Evolutionary conservation across 1,140 invertebrate genomes (phyloP), one percentile per base, ranked within the genome.

Genomic region (Nixonia krombeini): DNA sequence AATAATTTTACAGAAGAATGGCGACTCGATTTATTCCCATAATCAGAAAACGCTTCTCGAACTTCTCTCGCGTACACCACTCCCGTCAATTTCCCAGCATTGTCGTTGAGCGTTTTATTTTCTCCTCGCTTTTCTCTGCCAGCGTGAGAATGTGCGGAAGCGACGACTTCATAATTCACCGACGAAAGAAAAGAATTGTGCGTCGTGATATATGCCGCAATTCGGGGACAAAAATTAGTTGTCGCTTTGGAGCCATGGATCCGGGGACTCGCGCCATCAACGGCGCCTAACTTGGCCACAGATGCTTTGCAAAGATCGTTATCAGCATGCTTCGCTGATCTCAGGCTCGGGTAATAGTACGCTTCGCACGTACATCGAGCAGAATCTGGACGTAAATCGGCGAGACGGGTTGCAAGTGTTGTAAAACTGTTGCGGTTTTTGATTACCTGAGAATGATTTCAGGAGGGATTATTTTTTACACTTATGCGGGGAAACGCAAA

Each of bases 1-100:
- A 59, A 70, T 70, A 65, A 70, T 70, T 70, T 70, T 65, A 62
- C 49, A 38, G 56, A 50, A 46, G 56, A 70, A 61, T 61, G 51
- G 31, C n/a, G 35, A 33, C 52, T 37, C 47, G 57, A 71, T 65
- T 71, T 71, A 66, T 66, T 71, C 55, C 63, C 42, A 62, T 66
- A 66, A 71, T 71, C 63, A 66, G 49, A 61, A 53, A 66, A 50
- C 35, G 40, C 46, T 53, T 53, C 47, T 25, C 35, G 21, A 45
- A 63, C 18, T 63, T 50, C 45, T 44, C 38, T 37, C 40, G 23
- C 51, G 51, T 55, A 63, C 38, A 58, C 56, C 44, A 44, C 56
- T 63, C 47, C 49, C 37, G 40, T 63, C 51, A 55, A 50, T 55
- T 63, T 25, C 18, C 25, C 44, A 3, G 10, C 12, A 29, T 26